Evolutionary conservation across 1,140 invertebrate genomes (phyloP).

Genomic region (Saxidomus purpurata): DNA sequence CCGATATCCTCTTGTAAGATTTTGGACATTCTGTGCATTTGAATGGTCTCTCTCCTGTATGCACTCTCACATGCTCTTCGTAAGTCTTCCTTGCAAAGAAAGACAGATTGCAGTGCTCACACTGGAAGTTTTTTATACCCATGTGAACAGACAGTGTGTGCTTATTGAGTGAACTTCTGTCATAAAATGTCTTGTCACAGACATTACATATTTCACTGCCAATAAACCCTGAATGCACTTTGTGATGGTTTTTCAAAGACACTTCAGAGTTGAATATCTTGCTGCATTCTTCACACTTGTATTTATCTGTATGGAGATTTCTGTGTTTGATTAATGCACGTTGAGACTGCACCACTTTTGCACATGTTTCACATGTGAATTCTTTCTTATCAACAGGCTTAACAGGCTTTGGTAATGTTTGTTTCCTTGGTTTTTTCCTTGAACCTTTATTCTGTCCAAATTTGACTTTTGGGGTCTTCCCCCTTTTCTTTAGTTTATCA

Average conservation of each 20-base stretch:
- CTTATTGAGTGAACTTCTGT: conserved; percentile 59
- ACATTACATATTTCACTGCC: conserved; percentile 51
- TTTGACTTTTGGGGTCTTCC: neutral
- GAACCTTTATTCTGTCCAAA: neutral
- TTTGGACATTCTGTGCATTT: conserved; percentile 95
- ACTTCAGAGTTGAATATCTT: conserved; percentile 46
- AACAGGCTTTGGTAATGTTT: neutral
- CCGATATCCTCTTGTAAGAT: conserved; percentile 89
- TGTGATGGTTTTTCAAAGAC: conserved; percentile 52
- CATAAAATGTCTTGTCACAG: conserved; percentile 59
- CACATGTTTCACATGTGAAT: conserved; percentile 50
- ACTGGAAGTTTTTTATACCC: conserved; percentile 60
- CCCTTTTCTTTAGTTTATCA: neutral
- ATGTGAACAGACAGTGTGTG: conserved; percentile 61
- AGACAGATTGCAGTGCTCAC: conserved; percentile 37
- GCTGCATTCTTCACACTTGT: conserved; percentile 35
- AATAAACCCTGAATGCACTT: conserved; percentile 50
- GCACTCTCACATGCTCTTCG: conserved; percentile 91
- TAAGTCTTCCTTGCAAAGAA: conserved; percentile 55
- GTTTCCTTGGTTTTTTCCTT: conserved; percentile 8
- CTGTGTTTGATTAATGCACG: conserved; percentile 48
- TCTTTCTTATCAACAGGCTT: conserved; percentile 16
- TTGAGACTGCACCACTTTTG: conserved; percentile 10
- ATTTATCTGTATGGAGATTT: conserved; percentile 52
- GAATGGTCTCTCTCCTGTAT: conserved; percentile 88